Base-by-base conservation (phyloP, 2,113 vertebrate genomes). In the Syrmaticus mikado region DNA sequence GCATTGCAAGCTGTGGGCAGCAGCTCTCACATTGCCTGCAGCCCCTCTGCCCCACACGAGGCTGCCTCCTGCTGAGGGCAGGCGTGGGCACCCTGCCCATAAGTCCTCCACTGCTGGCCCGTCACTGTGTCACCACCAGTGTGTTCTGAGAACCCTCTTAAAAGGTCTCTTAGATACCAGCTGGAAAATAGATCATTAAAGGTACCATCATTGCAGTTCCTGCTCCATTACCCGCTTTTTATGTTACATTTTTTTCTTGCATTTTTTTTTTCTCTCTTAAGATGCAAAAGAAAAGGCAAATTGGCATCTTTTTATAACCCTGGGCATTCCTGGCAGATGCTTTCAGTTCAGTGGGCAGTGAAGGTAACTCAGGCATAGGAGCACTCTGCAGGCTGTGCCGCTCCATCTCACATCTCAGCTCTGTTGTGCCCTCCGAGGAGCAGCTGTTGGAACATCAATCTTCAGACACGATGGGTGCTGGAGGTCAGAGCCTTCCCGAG, bases 1-100 rank as follows among this genome's bases (percentile, higher is more conserved):
- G 75, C 8, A 28, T n/a, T 2, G 30, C 45, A 1, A 1, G 0
- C 1, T 1, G 1, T 1, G n/a, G 48, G 21, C 52, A 52, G 50
- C 50, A 27, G 50, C 8, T 27, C 52, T 50, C 52, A 28, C 8
- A 4, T 6, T 0, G 3, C 40, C 21, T 46, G 72, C 40, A 34
- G 1, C 13, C 8, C 64, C 2, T 1, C 43, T n/a, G 55, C 34
- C 48, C 16, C 6, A 13, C 2, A 0, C 0, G 55, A 25, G 14
- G 24, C 30, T 43, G 24, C 18, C 28, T 21, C 24, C 50, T 21
- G 28, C 50, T 32, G 12, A 3, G 7, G 28, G 27, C 5, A 46
- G 21, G 28, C 9, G 27, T 3, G 38, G 4, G 61, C 48, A n/a
- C 55, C 66, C 7, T 66, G 52, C 32, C 46, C 20, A 1, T 52